Conservation (phyloP, 2,113 vertebrate species). For the Labeo catla region DNA sequence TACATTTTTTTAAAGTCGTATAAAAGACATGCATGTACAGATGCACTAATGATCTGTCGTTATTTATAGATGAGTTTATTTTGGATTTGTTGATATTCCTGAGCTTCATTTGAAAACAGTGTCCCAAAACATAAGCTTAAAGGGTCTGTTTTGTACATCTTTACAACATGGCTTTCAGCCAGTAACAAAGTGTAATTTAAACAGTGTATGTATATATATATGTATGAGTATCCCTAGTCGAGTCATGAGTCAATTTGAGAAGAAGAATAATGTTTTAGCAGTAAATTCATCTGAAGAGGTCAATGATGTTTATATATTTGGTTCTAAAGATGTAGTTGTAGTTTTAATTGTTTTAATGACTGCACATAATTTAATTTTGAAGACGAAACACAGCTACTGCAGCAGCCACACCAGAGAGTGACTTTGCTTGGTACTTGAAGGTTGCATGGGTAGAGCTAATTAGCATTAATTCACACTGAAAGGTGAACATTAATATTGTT, state of each 20-base stretch:
- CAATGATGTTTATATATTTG: constrained; percentile 48
- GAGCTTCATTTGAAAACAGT: not conserved
- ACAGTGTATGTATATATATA: not conserved
- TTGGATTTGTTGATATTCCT: constrained; percentile 1
- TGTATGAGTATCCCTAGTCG: not conserved
- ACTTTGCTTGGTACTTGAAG: not conserved
- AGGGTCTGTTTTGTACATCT: not conserved
- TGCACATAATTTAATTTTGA: constrained; percentile 46
- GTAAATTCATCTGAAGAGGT: constrained; percentile 50
- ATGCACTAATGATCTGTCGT: constrained; percentile 26
- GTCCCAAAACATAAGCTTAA: not conserved
- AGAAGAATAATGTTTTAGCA: constrained; percentile 7
- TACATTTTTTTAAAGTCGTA: not conserved
- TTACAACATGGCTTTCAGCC: not conserved
- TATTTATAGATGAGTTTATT: constrained; percentile 60
- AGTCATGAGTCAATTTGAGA: not conserved
- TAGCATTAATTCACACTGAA: not conserved
- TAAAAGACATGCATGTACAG: not conserved
- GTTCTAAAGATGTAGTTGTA: constrained; percentile 49
- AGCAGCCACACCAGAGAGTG: not conserved
- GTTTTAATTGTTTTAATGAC: constrained; percentile 32
- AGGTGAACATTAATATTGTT: not conserved
- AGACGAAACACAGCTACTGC: not conserved
- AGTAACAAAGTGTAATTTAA: not conserved
- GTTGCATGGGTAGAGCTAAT: not conserved